Evolutionary conservation across 35 echinoderm and acorn worm species (phyloP).

Genomic region (Acanthaster planci): DNA sequence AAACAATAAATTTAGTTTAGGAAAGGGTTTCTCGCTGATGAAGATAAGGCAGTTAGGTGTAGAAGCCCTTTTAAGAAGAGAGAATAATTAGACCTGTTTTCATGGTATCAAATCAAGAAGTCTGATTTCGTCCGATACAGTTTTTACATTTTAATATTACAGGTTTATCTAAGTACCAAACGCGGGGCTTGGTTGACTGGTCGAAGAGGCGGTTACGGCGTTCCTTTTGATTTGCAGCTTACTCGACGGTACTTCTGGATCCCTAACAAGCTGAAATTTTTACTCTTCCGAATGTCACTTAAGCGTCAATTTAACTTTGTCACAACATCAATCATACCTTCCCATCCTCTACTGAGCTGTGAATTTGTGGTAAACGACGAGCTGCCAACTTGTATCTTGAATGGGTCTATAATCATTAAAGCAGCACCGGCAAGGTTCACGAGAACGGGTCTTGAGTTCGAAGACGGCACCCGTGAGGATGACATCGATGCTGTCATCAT

Average conservation of each 20-base stretch:
- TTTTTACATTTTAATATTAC: not conserved
- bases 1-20: no score
- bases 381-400: constrained; percentile 49
- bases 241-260: not conserved
- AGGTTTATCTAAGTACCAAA: constrained; percentile 62
- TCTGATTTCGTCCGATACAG: no score
- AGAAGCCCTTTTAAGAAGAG: no score
- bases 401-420: constrained; percentile 53
- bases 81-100: no score
- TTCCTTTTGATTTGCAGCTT: constrained; percentile 38
- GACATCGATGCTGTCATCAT: constrained; percentile 66
- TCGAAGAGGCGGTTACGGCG: constrained; percentile 35
- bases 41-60: no score
- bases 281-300: not conserved
- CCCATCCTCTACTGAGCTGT: not conserved
- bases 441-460: constrained; percentile 53
- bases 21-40: no score
- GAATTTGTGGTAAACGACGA: constrained; percentile 62
- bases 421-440: constrained; percentile 36
- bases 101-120: no score
- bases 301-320: constrained; percentile 31
- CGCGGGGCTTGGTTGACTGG: constrained; percentile 58
- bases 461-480: constrained; percentile 70
- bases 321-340: constrained; percentile 38
- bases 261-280: constrained; percentile 7